Evolutionary conservation across 2,888 invertebrate genomes (phyloP).

Genomic region (Netelia melanura): DNA sequence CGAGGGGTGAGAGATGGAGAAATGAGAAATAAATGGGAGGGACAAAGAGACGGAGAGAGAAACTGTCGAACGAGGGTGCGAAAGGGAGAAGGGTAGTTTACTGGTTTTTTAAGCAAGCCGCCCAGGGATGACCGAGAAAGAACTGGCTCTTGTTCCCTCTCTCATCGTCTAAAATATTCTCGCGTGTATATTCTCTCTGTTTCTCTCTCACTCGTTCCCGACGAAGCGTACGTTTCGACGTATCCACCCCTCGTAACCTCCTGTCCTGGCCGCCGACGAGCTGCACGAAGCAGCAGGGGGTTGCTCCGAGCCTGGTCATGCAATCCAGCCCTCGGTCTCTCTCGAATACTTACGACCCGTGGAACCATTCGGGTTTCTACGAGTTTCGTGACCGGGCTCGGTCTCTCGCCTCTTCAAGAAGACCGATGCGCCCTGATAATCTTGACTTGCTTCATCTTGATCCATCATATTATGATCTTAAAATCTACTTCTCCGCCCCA

Average conservation of each 20-base stretch:
- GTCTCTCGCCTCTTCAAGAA: slow-evolving; percentile 42
- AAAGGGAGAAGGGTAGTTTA: slow-evolving; percentile 61
- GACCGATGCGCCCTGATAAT: slow-evolving; percentile 39
- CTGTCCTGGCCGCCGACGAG: slow-evolving; percentile 62
- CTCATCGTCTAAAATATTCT: too few species aligned
- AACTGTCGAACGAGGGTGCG: slow-evolving; percentile 31
- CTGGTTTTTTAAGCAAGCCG: slow-evolving; percentile 61
- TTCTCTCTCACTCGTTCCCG: slow-evolving; percentile 20
- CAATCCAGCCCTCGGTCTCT: slow-evolving; percentile 75
- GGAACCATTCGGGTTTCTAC: slow-evolving; percentile 52
- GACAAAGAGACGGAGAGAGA: neutral
- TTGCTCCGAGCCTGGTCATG: slow-evolving; percentile 67
- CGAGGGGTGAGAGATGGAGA: neutral
- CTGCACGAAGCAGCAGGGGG: slow-evolving; percentile 75
- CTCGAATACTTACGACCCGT: slow-evolving; percentile 27
- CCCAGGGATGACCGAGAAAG: slow-evolving; percentile 58
- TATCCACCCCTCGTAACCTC: slow-evolving; percentile 72
- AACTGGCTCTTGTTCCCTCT: slow-evolving; percentile 12
- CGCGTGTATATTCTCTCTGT: neutral
- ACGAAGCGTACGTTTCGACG: slow-evolving; percentile 72
- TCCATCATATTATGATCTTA: slow-evolving; percentile 61
- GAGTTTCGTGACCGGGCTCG: slow-evolving; percentile 64
- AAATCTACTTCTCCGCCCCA: slow-evolving; percentile 49
- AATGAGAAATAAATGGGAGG: slow-evolving; percentile 43
- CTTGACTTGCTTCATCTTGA: slow-evolving; percentile 51